Evolutionary conservation across 2,797 vertebrate species (phyloP).

Genomic region (Tachyglossus aculeatus): DNA sequence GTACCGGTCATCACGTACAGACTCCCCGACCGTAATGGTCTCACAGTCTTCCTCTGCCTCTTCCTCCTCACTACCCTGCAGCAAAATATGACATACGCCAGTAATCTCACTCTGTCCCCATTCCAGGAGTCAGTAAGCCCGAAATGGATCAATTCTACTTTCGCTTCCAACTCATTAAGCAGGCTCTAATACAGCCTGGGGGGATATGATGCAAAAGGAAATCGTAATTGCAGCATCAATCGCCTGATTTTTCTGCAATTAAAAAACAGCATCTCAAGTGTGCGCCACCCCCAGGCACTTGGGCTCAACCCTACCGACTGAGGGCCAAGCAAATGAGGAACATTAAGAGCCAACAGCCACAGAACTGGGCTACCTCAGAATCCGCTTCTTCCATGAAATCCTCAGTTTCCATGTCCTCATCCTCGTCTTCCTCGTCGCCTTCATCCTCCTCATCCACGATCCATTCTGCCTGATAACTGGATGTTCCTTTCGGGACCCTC

Average conservation of each 20-base stretch:
- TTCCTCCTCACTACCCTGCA: slow-evolving; percentile 61
- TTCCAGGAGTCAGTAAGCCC: neutral
- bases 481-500: slow-evolving; percentile 94
- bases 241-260: neutral
- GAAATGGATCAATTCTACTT: slow-evolving; percentile 6
- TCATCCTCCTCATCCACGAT: slow-evolving; percentile 82
- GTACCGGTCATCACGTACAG: slow-evolving; percentile 81
- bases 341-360: neutral
- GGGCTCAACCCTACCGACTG: neutral
- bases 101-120: neutral
- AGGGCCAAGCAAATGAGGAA: neutral
- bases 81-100: neutral
- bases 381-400: slow-evolving; percentile 78
- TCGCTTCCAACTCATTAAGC: neutral
- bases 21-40: slow-evolving; percentile 73
- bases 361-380: slow-evolving; percentile 81
- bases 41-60: slow-evolving; percentile 76
- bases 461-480: slow-evolving; percentile 95
- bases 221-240: too few species aligned
- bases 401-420: slow-evolving; percentile 63
- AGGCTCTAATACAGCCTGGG: neutral
- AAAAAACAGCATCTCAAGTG: neutral
- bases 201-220: too few species aligned
- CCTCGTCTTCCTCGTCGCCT: slow-evolving; percentile 71
- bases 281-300: neutral